Base-by-base conservation (phyloP, 2,797 vertebrate species). In the Neoniphon sammara region DNA sequence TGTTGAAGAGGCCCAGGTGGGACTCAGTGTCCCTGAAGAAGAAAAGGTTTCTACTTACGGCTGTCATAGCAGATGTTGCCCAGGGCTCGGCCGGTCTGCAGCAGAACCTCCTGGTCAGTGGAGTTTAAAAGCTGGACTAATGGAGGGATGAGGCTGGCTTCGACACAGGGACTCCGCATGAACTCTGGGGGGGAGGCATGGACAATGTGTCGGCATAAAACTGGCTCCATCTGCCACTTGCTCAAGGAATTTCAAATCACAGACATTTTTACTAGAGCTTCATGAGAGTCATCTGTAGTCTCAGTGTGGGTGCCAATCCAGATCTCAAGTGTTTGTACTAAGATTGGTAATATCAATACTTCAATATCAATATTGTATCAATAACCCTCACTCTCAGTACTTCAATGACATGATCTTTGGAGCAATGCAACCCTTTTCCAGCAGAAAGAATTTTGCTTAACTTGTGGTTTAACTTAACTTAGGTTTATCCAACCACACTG, bases 1-100 rank as follows among this genome's bases (percentile, higher is more conserved):
- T 34, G 74, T 70, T 31, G 76, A 71, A 42, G 6, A 12, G 44
- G 56, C 25, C 68, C 52, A 55, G 56, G 50, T 68, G 49, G 67
- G 49, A 75, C 21, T 71, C 47, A 54, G 54, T 17, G 69, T 46
- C 73, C 62, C 66, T 42, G 2, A 30, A 73, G 65, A 34, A 73
- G 75, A 65, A 44, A 56, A 68, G 73, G 74, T 66, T 82, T 63
- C 66, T 87, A 99, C 98, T 99, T 96, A 99, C 98, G 97, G 95
- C 97, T 98, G 88, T 99, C 97, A 15, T 99, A 99, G 88, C 98
- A 99, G 94, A 99, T 97, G 95, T 99, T 99, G 85, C 98, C 98
- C 69, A 99, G 95, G 59, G 98, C 98, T 63, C 98, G 95, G 89
- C 98, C 98, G 0, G 97, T 99, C 91, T 99, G 98, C 81, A 99